Conservation (phyloP, 2,113 vertebrate genomes). For the Myanophis thanlyinensis region DNA sequence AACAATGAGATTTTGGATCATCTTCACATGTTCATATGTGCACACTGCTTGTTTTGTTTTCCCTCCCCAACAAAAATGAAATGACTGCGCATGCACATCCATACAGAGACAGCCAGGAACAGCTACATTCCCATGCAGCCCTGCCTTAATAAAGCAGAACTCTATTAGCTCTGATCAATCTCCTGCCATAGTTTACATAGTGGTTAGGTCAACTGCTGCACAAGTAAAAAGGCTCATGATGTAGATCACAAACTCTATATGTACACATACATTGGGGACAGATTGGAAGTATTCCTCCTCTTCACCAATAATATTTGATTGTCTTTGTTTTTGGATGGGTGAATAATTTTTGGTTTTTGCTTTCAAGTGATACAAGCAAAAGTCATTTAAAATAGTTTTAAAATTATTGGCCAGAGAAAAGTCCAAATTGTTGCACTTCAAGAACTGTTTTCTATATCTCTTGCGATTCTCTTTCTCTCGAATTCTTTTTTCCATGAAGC, state of each 20-base stretch:
- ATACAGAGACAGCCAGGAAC: neutral
- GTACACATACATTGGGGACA: neutral
- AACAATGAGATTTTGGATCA: neutral
- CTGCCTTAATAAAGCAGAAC: neutral
- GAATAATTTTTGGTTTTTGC: neutral
- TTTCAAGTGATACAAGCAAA: neutral
- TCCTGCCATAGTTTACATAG: neutral
- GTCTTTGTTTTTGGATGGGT: neutral
- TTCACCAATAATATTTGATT: neutral
- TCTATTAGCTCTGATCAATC: neutral
- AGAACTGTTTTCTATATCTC: neutral
- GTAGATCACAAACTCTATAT: neutral
- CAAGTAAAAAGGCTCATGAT: slow-evolving; percentile 9
- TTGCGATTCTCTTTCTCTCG: neutral
- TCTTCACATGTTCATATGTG: neutral
- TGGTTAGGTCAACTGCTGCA: neutral
- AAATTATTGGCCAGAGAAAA: neutral
- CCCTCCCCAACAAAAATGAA: neutral
- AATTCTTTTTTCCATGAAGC: neutral
- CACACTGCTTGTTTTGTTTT: neutral
- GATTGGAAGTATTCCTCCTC: neutral
- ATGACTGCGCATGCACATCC: neutral
- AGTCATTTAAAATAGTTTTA: neutral
- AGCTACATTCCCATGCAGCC: neutral
- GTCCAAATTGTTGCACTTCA: neutral